Evolutionary conservation across 2,888 invertebrate genomes (phyloP), one percentile per base, ranked within the genome.

Genomic region (Orthosia incerta): DNA sequence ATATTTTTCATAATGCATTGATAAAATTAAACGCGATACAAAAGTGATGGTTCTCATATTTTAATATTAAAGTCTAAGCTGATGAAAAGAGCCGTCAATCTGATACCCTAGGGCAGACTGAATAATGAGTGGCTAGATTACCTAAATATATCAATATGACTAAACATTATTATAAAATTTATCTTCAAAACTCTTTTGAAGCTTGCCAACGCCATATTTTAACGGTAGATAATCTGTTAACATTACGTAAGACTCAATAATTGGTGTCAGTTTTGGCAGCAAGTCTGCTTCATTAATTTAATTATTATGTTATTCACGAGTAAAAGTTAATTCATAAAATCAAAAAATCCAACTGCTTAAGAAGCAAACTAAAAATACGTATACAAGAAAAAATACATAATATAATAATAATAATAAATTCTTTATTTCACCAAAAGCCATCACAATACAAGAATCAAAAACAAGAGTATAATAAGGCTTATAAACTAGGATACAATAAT

Each of bases 11-110:
- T 20, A 39, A 50, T 23, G 53, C 31, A 51, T 80, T 39, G 26
- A 53, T 39, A 80, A 51, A 50, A 62, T 39, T 26, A 71, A 80
- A 79, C 11, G 20, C 46, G 13, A 63, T 63, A 63, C 76, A 31
- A 75, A 31, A 62, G 26, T 62, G 61, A 53, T 57, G 20, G 57
- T 18, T 65, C 13, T 23, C 51, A 48, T 65, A 62, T 62, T 81
- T 75, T 75, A 48, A 57, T 75, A 78, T 81, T 48, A 59, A 45
- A n/a, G 3, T 16, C 64, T 18, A 31, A 46, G 2, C 48, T 59
- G 13, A 61, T 79, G 64, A 82, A 79, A 61, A 48, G 60, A 76
- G 55, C 82, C 57, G 69, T 65, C 79, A 76, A 76, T 65, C 82
- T 48, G 48, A 65, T 51, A 53, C 18, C 51, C 45, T 26, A 12